phyloP scores from a whole-genome alignment of 2,113 vertebrate species.

The Dissostichus mawsoni region DNA sequence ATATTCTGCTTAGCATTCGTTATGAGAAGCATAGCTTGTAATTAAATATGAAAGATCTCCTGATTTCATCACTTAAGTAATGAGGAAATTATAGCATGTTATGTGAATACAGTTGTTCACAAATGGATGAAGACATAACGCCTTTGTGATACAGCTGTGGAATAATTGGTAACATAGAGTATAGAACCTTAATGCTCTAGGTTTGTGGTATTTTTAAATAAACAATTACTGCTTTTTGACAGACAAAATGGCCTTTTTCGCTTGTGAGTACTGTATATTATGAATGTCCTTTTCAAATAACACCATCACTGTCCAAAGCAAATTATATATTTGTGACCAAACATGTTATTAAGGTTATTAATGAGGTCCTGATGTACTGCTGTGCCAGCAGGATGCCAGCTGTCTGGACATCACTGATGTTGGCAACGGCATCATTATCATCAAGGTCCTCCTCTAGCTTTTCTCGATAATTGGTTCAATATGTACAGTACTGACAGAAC shows the following conservation, averaged over 20 bases:
- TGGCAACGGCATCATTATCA: slow-evolving; percentile 67
- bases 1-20: not conserved
- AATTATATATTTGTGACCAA: slow-evolving; percentile 32
- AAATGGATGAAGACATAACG: slow-evolving; percentile 3
- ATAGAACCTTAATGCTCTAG: not conserved
- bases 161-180: slow-evolving; percentile 4
- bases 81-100: slow-evolving; percentile 14
- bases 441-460: slow-evolving; percentile 54
- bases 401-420: slow-evolving; percentile 58
- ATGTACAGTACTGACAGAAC: slow-evolving; percentile 34
- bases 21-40: slow-evolving; percentile 14
- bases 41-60: slow-evolving; percentile 23
- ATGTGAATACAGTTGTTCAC: not conserved
- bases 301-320: slow-evolving; percentile 2
- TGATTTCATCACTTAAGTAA: slow-evolving; percentile 19
- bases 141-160: slow-evolving; percentile 4
- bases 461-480: slow-evolving; percentile 58
- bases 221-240: not conserved
- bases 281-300: slow-evolving; percentile 12
- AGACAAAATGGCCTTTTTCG: slow-evolving; percentile 15
- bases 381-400: slow-evolving; percentile 68
- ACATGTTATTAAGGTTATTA: slow-evolving; percentile 56
- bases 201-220: not conserved
- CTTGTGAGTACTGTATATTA: not conserved
- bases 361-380: slow-evolving; percentile 63